These are phyloP conservation scores for Pseudococcus viburni DNA, from an alignment of 2,888 invertebrate species.

Conservation along the genomic window DNA sequence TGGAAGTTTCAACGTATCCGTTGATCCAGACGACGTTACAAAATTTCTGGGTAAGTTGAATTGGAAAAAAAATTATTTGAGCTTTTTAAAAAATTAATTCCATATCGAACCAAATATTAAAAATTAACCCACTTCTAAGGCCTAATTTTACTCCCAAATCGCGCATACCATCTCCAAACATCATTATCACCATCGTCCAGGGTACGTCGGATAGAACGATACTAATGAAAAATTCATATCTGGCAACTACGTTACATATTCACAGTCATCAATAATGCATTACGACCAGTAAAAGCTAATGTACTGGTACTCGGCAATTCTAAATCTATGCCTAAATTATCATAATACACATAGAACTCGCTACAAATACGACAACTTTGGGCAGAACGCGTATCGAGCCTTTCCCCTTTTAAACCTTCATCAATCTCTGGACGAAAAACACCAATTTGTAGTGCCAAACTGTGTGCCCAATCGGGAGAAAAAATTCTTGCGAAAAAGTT, in stretches of 20 bases:
- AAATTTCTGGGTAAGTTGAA: conserved; percentile 81
- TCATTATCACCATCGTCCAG: neutral
- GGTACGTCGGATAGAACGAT: neutral
- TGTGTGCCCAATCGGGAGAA: conserved; percentile 2
- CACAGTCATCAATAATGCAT: conserved; percentile 39
- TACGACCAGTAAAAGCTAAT: conserved; percentile 39
- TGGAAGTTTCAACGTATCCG: conserved; percentile 85
- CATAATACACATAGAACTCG: neutral
- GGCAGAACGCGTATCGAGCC: neutral
- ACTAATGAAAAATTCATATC: conserved; percentile 29
- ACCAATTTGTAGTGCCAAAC: conserved; percentile 16
- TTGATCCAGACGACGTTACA: conserved; percentile 85
- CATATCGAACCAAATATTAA: neutral
- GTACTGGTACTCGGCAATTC: neutral
- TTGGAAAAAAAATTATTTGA: neutral
- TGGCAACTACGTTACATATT: conserved; percentile 22
- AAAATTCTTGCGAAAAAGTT: conserved; percentile 9
- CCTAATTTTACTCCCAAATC: neutral
- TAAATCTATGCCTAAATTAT: conserved; percentile 19
- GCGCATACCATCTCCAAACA: neutral
- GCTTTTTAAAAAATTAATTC: no score
- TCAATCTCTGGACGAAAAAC: neutral
- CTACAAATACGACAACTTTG: neutral
- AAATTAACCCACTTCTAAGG: neutral
- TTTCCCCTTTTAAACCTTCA: neutral